These are phyloP conservation scores for Halotydeus destructor DNA, from an alignment of 1,140 invertebrate genomes.

Conservation along the genomic window DNA sequence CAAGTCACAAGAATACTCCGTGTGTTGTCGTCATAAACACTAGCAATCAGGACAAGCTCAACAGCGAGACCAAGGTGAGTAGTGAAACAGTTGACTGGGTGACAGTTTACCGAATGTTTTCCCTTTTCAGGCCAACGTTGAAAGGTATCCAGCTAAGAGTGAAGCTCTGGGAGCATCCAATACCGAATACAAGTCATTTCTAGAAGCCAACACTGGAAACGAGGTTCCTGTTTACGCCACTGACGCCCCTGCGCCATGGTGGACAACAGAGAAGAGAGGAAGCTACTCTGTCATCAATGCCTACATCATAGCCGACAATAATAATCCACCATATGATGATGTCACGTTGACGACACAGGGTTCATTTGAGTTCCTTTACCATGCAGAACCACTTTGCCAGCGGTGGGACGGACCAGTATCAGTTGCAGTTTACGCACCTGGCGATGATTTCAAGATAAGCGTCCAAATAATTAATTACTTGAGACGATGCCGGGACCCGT, in stretches of 20 bases:
- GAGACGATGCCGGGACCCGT: slow-evolving; percentile 24
- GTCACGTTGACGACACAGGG: slow-evolving; percentile 81
- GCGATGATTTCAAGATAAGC: slow-evolving; percentile 38
- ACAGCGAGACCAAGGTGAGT: background rate
- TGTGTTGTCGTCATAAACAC: background rate
- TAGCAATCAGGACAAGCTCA: background rate
- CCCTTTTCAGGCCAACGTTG: background rate
- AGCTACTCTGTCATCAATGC: slow-evolving; percentile 77
- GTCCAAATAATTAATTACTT: slow-evolving; percentile 37
- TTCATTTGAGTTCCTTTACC: slow-evolving; percentile 59
- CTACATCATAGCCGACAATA: slow-evolving; percentile 37
- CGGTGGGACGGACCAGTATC: slow-evolving; percentile 47
- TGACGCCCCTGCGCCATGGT: slow-evolving; percentile 1
- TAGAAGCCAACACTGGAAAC: slow-evolving; percentile 5
- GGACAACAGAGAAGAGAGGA: slow-evolving; percentile 38
- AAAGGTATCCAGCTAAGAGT: background rate
- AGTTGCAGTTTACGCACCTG: slow-evolving; percentile 50
- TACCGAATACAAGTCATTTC: slow-evolving; percentile 3
- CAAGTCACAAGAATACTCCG: background rate
- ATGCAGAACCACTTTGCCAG: slow-evolving; percentile 56
- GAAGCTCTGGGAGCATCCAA: background rate
- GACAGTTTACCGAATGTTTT: background rate
- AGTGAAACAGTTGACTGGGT: background rate
- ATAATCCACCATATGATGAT: slow-evolving; percentile 36
- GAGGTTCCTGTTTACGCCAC: slow-evolving; percentile 1